Evolutionary conservation across 2,888 invertebrate genomes (phyloP).

Genomic region (Microlaimidae sp.): DNA sequence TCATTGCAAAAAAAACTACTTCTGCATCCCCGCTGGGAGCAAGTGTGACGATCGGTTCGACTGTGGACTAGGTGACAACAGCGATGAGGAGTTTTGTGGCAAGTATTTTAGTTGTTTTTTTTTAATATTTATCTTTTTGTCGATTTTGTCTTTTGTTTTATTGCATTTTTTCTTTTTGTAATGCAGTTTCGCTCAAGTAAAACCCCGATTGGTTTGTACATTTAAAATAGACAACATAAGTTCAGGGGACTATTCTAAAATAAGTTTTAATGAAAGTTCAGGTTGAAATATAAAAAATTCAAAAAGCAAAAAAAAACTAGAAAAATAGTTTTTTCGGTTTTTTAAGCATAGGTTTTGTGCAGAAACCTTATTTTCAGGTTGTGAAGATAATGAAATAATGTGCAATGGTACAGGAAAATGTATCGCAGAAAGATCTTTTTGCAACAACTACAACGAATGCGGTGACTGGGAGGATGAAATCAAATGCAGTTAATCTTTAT

Average conservation of each 20-base stretch:
- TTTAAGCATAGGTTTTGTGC: too few species aligned
- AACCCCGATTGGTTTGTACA: too few species aligned
- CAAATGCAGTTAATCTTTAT: not conserved
- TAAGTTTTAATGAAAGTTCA: too few species aligned
- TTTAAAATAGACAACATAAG: too few species aligned
- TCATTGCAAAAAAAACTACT: not conserved
- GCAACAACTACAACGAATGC: not conserved
- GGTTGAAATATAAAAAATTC: too few species aligned
- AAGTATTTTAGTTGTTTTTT: not conserved
- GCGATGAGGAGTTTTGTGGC: not conserved
- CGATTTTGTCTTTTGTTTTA: not conserved
- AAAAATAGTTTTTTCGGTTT: too few species aligned
- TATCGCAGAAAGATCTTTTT: not conserved
- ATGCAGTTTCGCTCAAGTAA: too few species aligned
- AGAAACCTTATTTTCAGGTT: not conserved
- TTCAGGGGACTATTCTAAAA: too few species aligned
- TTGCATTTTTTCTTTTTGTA: not conserved
- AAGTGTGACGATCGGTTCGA: not conserved
- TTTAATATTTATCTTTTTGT: not conserved
- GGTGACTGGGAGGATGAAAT: not conserved
- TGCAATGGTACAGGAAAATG: not conserved
- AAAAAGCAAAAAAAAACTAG: too few species aligned
- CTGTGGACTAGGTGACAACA: not conserved
- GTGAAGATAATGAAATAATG: not conserved
- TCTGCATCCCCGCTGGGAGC: not conserved